phyloP scores from a whole-genome alignment of 2,888 invertebrate genomes.

The Parnassius orleans region DNA sequence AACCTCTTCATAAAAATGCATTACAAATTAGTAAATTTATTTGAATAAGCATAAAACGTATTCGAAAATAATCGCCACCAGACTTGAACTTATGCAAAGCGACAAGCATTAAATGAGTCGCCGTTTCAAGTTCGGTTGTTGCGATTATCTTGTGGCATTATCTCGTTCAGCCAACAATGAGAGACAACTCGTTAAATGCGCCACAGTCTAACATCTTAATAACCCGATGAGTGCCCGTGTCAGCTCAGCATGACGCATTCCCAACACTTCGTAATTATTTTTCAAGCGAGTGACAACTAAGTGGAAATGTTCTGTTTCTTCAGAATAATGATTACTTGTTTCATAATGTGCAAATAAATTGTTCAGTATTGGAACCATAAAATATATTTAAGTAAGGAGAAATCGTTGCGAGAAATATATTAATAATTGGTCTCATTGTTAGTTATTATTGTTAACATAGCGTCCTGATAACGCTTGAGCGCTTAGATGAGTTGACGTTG shows the following conservation, averaged over 20 bases:
- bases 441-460: conserved; percentile 26
- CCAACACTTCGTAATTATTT: conserved; percentile 70
- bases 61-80: conserved; percentile 27
- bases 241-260: conserved; percentile 70
- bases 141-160: conserved; percentile 67
- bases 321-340: conserved; percentile 51
- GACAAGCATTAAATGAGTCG: conserved; percentile 77
- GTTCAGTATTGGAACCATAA: conserved; percentile 7
- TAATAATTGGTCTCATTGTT: not conserved
- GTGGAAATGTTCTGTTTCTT: conserved; percentile 40
- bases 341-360: conserved; percentile 40
- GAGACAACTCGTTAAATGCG: conserved; percentile 62
- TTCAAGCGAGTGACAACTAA: conserved; percentile 67
- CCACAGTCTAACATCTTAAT: conserved; percentile 69
- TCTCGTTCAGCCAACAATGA: conserved; percentile 60
- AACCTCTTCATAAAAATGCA: too few species aligned
- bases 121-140: conserved; percentile 54
- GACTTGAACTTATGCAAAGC: conserved; percentile 50
- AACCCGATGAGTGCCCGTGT: conserved; percentile 67
- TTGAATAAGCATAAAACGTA: conserved; percentile 12
- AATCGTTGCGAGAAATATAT: not conserved
- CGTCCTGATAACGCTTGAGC: conserved; percentile 38
- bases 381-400: not conserved
- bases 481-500: conserved; percentile 54
- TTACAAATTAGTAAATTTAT: too few species aligned